Base-by-base conservation (phyloP, 2,797 vertebrate species). In the Erpetoichthys calabaricus region DNA sequence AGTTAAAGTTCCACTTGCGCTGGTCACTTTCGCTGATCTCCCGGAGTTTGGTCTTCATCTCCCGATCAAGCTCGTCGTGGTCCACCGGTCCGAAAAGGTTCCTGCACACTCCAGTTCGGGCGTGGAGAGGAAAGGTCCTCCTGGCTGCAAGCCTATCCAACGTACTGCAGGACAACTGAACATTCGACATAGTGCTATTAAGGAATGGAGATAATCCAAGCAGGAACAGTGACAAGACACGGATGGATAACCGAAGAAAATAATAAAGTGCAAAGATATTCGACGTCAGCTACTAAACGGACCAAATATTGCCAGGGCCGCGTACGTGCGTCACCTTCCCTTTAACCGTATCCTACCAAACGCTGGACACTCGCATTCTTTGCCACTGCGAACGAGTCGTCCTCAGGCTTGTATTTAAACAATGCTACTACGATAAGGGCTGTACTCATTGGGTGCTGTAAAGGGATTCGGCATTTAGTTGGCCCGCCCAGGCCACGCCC, bases 1-100 rank as follows among this genome's bases (percentile, higher is more conserved):
- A 97, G 77, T 91, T 83, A 83, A 92, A 97, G 78, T 94, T 92
- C 92, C 92, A 97, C 51, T 82, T 83, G 62, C 79, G 78, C 73
- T 82, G 87, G 67, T 90, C 89, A 64, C 83, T 78, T 46, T 92
- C 89, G 4, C 74, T 80, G 67, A 92, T 86, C 74, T 92, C 89
- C 45, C 78, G 76, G 58, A 94, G 70, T 57, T 81, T 86, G 66
- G 60, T 63, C 68, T 79, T 78, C 74, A 89, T 75, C 59, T 94
- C 90, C 61, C 77, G 81, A 62, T 73, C 79, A 68, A 94, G 76
- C 66, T 90, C 87, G 59, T 91, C 91, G 66, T 95, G 91, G 62
- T 92, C 89, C 64, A 90, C 86, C 1, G 89, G 83, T 64, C 91
- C 92, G 56, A 92, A 94, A n/a, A 96, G 82, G 54, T 68, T 86